Percentiles rank a stretch among this genome's conserved stretches.
These are phyloP conservation scores for Eristalinus sepulchralis DNA, from an alignment of 2,888 invertebrate genomes.

Conservation along the genomic window DNA sequence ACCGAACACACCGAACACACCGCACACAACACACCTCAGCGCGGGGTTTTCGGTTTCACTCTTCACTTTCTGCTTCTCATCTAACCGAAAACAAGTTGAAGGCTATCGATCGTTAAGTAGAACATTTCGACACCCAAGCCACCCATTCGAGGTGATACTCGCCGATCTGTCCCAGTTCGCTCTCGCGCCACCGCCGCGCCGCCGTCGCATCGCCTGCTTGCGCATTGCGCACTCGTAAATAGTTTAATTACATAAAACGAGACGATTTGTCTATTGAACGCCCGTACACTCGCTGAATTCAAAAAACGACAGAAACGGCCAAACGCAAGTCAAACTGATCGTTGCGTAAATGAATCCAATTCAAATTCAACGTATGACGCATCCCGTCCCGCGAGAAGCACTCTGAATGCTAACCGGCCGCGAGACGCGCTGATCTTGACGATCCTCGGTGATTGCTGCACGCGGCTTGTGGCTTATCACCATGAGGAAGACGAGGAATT, in stretches of 20 bases:
- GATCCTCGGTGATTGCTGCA: not conserved
- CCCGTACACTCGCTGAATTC: not conserved
- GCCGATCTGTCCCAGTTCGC: not conserved
- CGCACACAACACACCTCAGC: not conserved
- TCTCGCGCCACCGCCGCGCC: not conserved
- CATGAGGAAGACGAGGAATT: not conserved
- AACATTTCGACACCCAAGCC: not conserved
- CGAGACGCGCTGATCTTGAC: not conserved
- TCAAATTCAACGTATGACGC: not conserved
- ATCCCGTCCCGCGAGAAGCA: not conserved
- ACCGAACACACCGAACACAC: not conserved
- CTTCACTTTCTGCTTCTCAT: slow-evolving; percentile 1
- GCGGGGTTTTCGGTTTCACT: slow-evolving; percentile 49
- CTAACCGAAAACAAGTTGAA: slow-evolving; percentile 55
- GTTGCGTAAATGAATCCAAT: not conserved
- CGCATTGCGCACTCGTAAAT: not conserved
- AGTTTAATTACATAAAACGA: not conserved
- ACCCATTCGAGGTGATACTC: not conserved
- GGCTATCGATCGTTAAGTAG: slow-evolving; percentile 5
- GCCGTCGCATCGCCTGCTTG: not conserved
- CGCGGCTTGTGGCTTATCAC: not conserved
- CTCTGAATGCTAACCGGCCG: not conserved
- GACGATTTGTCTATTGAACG: not conserved
- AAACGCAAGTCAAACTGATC: not conserved
- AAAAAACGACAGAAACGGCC: not conserved